Conservation (phyloP, 2,113 vertebrate species). For the Meleagris gallopavo region DNA sequence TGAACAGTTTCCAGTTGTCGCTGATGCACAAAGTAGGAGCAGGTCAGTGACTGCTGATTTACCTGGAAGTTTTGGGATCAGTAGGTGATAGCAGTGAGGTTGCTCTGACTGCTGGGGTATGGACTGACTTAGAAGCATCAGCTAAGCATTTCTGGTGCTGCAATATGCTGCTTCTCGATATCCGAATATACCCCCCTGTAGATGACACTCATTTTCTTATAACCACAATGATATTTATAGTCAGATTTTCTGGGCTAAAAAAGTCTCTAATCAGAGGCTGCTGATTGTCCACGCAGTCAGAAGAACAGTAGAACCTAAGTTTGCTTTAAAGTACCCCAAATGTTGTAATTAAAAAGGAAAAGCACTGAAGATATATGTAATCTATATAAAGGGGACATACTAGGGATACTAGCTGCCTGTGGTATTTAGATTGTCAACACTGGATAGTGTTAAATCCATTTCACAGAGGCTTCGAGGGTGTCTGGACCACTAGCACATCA, state of each 20-base stretch:
- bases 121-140: neutral
- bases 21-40: neutral
- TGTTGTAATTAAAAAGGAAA: neutral
- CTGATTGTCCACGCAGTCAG: neutral
- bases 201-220: neutral
- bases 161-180: neutral
- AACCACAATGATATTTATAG: neutral
- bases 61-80: neutral
- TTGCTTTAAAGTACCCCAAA: neutral
- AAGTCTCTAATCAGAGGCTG: neutral
- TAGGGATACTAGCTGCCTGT: neutral
- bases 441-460: neutral
- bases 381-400: neutral
- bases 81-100: neutral
- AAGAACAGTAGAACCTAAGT: neutral
- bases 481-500: neutral
- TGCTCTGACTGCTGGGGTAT: neutral
- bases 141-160: neutral
- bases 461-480: neutral
- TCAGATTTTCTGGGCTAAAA: neutral
- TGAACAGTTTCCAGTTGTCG: neutral
- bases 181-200: no score
- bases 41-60: neutral
- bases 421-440: neutral
- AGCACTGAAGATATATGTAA: neutral